Percentiles rank a stretch among this genome's conserved stretches.
Evolutionary conservation across 2,888 invertebrate species (phyloP).

Genomic region (Andrena minutula): DNA sequence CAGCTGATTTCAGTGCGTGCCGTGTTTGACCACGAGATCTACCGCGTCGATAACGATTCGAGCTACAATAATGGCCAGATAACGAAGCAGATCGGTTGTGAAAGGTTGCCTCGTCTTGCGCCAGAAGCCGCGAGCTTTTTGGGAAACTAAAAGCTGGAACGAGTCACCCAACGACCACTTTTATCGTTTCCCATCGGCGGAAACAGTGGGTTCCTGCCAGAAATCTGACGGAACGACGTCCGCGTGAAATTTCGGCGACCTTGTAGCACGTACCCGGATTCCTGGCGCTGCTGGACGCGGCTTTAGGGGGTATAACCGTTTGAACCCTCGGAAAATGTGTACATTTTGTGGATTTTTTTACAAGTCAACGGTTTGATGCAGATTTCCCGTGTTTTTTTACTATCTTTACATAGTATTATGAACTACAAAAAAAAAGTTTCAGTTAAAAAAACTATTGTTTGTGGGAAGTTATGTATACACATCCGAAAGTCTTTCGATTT

Average conservation of each 20-base stretch:
- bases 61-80: slow-evolving; percentile 19
- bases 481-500: too few relatives aligned
- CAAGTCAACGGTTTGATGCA: too few relatives aligned
- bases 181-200: slow-evolving; percentile 13
- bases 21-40: slow-evolving; percentile 20
- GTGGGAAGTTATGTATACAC: too few relatives aligned
- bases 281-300: background rate
- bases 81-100: slow-evolving; percentile 18
- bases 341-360: too few relatives aligned
- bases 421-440: too few relatives aligned
- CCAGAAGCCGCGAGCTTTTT: slow-evolving; percentile 5
- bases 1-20: too few relatives aligned
- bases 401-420: too few relatives aligned
- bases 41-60: slow-evolving; percentile 23
- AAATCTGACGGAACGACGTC: slow-evolving; percentile 2
- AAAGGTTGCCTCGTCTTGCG: slow-evolving; percentile 4
- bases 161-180: slow-evolving; percentile 19
- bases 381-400: too few relatives aligned
- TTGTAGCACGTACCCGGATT: slow-evolving; percentile 10
- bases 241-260: background rate
- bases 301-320: too few relatives aligned
- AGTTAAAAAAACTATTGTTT: too few relatives aligned
- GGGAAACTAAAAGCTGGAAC: background rate
- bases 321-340: too few relatives aligned
- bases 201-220: background rate